Base-by-base conservation (phyloP, 2,113 vertebrate species). In the Bubo blakistoni region DNA sequence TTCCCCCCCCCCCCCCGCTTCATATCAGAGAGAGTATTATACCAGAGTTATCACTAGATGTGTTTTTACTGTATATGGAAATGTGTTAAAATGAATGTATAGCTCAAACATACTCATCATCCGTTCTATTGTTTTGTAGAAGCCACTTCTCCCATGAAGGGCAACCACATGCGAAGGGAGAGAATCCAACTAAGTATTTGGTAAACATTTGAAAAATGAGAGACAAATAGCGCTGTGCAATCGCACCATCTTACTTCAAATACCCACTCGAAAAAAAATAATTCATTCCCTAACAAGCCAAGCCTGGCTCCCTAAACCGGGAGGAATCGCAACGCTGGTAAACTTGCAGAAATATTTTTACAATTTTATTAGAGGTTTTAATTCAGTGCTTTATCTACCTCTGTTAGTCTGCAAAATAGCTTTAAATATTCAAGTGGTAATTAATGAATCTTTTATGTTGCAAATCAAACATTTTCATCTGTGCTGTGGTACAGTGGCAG, bases 381-480 rank as follows among this genome's bases (percentile, higher is more conserved):
- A 98, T 97, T 98, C 98, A 95, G 93, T 76, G 97, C 97, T 98
- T 98, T 97, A 97, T 98, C 98, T 98, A 92, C 97, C 98, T 97
- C 97, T 97, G 98, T 98, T 98, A 98, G 98, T 96, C 96, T 97
- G 97, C 97, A 98, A 98, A 98, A 98, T 98, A 97, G 97, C 97
- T 98, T 98, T 98, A 98, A 98, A 98, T 98, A 98, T 98, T 98
- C 98, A 98, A 98, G 98, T 98, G 98, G 98, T 98, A 98, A 98
- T 98, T 98, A 98, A 98, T 98, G 97, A 98, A 98, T 98, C 98
- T 98, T 98, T 98, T 98, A 98, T 98, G 98, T 98, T 98, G 97
- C 98, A 98, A 98, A 98, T 98, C 98, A 98, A 98, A 98, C 97
- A 98, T 98, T 98, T 98, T 98, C 98, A 97, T 98, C 97, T 97